Base-by-base conservation (phyloP, 2,888 invertebrate species). In the Drosophila infuscata region DNA sequence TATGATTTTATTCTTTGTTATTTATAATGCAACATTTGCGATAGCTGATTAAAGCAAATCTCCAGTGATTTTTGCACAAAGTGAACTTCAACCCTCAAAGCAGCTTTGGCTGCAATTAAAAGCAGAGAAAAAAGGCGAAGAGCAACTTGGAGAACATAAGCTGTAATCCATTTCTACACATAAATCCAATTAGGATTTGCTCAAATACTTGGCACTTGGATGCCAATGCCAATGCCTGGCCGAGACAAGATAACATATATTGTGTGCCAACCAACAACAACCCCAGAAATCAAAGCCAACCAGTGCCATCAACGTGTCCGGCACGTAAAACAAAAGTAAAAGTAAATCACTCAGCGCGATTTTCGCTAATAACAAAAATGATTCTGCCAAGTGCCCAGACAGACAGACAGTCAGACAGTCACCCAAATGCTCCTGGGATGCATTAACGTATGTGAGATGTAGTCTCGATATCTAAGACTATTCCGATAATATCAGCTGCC, bases 321-420 rank as follows among this genome's bases (percentile, higher is more conserved):
- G 51, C 51, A 36, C 52, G 65, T 65, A 78, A 89, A 80, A 87
- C 89, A 87, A 89, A 90, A 90, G 82, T 79, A 75, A 75, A 87
- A 91, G 89, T 89, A 91, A 91, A 91, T 91, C 91, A 91, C 91
- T 91, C 83, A 83, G 65, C 85, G 80, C 82, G 82, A 88, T 84
- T 91, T 88, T 77, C 81, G 83, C 91, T 90, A 91, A 91, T 91
- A 91, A 91, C 91, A 88, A 90, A 91, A 88, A 90, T 90, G 80
- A 82, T 91, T 85, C 76, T 66, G 77, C 78, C 86, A 80, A 86
- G 80, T 79, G 77, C 68, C 57, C 70, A 63, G 49, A 67, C 43
- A 38, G n/a, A 30, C 49, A 49, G 15, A 49, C 69, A 33, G 56
- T 32, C 29, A 49, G 30, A 4, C 46, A 33, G 56, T 32, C 29